Percentiles rank a stretch among this genome's conserved stretches.
These are phyloP conservation scores for Danio tinwini DNA, from an alignment of 2,797 vertebrate genomes.

Conservation along the genomic window DNA sequence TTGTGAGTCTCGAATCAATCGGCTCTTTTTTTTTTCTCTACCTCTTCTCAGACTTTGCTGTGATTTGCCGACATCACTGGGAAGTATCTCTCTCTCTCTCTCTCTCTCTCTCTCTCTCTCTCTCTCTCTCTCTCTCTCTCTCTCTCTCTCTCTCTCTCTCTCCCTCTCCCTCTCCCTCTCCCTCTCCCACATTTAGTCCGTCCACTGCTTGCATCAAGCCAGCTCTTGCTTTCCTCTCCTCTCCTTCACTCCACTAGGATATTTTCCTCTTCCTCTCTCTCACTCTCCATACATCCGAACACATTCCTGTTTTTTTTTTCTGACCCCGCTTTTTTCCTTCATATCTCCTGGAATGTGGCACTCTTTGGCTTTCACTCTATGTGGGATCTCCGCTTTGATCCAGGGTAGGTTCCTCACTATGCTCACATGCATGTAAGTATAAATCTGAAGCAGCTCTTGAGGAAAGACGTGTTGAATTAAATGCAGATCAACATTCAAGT, in stretches of 20 bases:
- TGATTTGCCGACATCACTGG: constrained; percentile 51
- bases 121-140: constrained; percentile 61
- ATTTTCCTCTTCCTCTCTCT: constrained; percentile 54
- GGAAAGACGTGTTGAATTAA: not conserved
- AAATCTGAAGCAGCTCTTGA: constrained; percentile 17
- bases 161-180: constrained; percentile 65
- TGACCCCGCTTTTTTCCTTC: no score
- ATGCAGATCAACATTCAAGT: not conserved
- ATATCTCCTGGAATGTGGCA: constrained; percentile 78
- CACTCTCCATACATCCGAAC: not conserved
- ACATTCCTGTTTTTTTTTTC: constrained; percentile 13
- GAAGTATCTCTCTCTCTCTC: constrained; percentile 62
- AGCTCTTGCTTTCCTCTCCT: constrained; percentile 53
- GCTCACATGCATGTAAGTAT: constrained; percentile 23
- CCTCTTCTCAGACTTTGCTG: constrained; percentile 60
- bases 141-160: constrained; percentile 63
- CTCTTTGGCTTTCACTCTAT: constrained; percentile 77
- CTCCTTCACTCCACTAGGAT: constrained; percentile 52
- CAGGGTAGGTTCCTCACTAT: constrained; percentile 74
- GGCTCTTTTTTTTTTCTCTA: constrained; percentile 46
- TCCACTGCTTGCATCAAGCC: constrained; percentile 69
- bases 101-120: constrained; percentile 49
- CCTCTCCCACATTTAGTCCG: constrained; percentile 63
- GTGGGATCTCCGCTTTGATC: constrained; percentile 78
- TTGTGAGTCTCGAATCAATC: constrained; percentile 63